Evolutionary conservation across 1,140 invertebrate species (phyloP).

Genomic region (Drosophila subpulchrella): DNA sequence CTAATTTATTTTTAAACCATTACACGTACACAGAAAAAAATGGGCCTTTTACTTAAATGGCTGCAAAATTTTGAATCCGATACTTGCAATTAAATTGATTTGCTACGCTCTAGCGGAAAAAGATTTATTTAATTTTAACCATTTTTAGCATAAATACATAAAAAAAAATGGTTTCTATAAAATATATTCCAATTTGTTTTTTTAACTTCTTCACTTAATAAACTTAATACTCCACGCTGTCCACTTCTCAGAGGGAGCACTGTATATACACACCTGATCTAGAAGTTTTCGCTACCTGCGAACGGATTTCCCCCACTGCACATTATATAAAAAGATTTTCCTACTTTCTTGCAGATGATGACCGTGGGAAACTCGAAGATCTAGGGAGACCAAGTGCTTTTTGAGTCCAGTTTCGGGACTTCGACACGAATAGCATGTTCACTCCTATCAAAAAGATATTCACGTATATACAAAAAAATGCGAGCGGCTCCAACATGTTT

Average conservation of each 20-base stretch:
- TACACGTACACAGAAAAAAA: constrained; percentile 12
- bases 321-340: constrained; percentile 20
- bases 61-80: too few species aligned
- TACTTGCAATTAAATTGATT: too few species aligned
- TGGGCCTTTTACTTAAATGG: not conserved
- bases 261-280: constrained; percentile 26
- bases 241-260: not conserved
- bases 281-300: constrained; percentile 24
- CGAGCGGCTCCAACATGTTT: constrained; percentile 74
- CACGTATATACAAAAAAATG: constrained; percentile 84
- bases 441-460: constrained; percentile 83
- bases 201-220: too few species aligned
- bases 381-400: constrained; percentile 3
- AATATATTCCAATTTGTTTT: too few species aligned
- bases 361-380: not conserved
- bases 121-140: too few species aligned
- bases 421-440: constrained; percentile 67
- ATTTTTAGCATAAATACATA: too few species aligned
- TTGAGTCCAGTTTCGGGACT: constrained; percentile 10
- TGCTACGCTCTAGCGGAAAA: too few species aligned
- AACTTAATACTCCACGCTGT: not conserved
- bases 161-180: too few species aligned
- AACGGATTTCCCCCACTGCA: not conserved
- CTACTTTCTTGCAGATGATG: constrained; percentile 54
- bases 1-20: constrained; percentile 4